These are phyloP conservation scores for Nibea albiflora DNA, from an alignment of 2,113 vertebrate genomes.

Conservation along the genomic window DNA sequence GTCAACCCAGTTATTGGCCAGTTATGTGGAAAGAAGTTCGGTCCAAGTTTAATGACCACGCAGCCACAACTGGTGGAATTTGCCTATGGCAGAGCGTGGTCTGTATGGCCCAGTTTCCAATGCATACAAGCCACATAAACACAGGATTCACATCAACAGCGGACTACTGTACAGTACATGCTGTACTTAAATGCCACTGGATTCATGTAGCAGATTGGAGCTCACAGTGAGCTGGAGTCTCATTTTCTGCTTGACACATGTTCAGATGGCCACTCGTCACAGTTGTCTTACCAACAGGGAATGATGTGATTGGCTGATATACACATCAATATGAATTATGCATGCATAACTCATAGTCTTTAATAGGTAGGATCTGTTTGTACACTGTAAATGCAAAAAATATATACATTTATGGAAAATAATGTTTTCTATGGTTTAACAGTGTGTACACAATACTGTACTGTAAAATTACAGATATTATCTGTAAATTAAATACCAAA, in stretches of 20 bases:
- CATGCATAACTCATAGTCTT: not conserved
- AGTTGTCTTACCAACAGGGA: not conserved
- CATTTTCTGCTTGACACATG: not conserved
- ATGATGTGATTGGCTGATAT: not conserved
- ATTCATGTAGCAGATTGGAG: not conserved
- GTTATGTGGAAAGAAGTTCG: conserved; percentile 42
- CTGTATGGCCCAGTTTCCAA: conserved; percentile 1
- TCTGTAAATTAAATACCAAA: no score
- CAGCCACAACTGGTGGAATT: conserved; percentile 14
- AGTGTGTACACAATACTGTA: no score
- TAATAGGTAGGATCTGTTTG: not conserved
- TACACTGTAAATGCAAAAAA: not conserved
- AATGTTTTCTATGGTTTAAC: no score
- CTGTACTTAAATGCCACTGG: not conserved
- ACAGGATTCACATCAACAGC: conserved; percentile 23
- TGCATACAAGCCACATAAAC: conserved; percentile 11
- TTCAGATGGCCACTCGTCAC: no score
- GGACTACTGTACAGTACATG: conserved; percentile 20
- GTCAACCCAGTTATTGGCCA: conserved; percentile 30
- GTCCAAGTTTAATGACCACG: conserved; percentile 29
- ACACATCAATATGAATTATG: not conserved
- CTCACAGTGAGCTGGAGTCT: not conserved
- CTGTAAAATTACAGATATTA: no score
- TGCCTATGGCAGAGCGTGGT: not conserved
- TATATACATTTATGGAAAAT: no score